Percentiles rank a stretch among this genome's conserved stretches.
phyloP scores from a whole-genome alignment of 2,888 invertebrate genomes.

The Hydriomena furcata region DNA sequence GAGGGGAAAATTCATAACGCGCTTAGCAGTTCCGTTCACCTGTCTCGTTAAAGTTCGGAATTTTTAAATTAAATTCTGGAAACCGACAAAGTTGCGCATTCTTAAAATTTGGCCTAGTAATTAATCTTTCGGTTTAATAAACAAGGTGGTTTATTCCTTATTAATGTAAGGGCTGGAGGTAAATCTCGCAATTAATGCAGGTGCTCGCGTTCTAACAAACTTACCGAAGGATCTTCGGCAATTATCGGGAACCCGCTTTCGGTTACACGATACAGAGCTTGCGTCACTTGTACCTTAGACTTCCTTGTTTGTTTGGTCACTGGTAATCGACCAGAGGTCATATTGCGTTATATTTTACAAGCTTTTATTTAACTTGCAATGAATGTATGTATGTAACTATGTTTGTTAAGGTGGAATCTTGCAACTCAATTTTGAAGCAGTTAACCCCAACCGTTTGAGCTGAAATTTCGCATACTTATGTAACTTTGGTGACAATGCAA shows the following conservation, averaged over 20 bases:
- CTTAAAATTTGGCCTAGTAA: conserved; percentile 70
- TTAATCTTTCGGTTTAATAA: conserved; percentile 77
- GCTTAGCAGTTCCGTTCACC: conserved; percentile 79
- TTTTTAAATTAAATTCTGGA: conserved; percentile 82
- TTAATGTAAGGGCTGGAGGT: conserved; percentile 74
- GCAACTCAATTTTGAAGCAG: too few species aligned
- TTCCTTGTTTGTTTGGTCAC: too few species aligned
- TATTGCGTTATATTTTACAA: too few species aligned
- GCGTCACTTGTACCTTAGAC: too few species aligned
- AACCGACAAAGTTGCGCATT: conserved; percentile 76
- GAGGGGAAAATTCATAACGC: conserved; percentile 79
- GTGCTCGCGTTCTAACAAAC: conserved; percentile 63
- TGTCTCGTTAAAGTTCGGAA: conserved; percentile 81
- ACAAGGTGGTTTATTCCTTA: conserved; percentile 70
- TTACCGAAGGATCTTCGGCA: conserved; percentile 61
- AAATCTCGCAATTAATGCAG: conserved; percentile 80
- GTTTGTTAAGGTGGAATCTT: too few species aligned
- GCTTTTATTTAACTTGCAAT: too few species aligned
- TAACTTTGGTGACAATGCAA: too few species aligned
- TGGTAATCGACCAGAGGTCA: too few species aligned
- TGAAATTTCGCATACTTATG: too few species aligned
- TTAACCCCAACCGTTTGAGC: too few species aligned
- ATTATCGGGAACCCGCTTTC: conserved; percentile 70
- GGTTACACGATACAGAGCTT: conserved; percentile 56
- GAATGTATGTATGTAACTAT: too few species aligned